Conservation (phyloP, 2,888 invertebrate species). For the Acanthacorydalis orientalis region DNA sequence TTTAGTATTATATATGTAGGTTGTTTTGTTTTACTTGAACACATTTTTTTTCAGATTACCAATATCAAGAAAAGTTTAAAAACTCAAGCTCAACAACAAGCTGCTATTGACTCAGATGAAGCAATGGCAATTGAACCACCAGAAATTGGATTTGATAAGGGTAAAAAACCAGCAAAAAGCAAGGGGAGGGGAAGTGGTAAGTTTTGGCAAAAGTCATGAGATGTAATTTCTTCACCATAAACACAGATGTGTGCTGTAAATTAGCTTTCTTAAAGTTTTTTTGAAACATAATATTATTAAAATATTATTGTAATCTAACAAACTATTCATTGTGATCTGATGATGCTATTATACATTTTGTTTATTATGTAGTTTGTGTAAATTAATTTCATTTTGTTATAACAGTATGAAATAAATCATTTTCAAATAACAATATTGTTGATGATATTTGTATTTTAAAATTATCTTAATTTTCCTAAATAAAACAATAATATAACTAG, state of each 20-base stretch:
- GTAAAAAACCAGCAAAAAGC: constrained; percentile 37
- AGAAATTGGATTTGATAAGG: constrained; percentile 40
- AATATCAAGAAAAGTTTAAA: constrained; percentile 81
- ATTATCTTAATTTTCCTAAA: too few species aligned
- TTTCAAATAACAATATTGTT: too few species aligned
- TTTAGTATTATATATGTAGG: neutral
- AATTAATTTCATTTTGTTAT: too few species aligned
- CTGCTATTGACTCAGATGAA: constrained; percentile 62
- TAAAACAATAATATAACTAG: too few species aligned
- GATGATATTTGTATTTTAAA: too few species aligned
- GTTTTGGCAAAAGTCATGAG: constrained; percentile 44
- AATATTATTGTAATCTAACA: neutral
- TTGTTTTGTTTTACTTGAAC: neutral
- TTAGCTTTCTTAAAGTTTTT: too few species aligned
- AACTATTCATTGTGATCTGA: neutral
- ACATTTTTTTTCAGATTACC: constrained; percentile 42
- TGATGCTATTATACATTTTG: neutral
- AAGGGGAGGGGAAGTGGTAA: constrained; percentile 50
- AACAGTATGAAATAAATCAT: too few species aligned
- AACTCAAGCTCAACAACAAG: constrained; percentile 43
- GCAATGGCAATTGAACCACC: constrained; percentile 60
- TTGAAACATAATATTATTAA: neutral
- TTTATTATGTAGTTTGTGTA: neutral
- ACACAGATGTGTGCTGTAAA: neutral
- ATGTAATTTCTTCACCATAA: neutral